A percentile compares a stretch with the other conserved stretches of the same genome.
Conservation (phyloP, 2,797 vertebrate genomes). For the Chiloscyllium punctatum region DNA sequence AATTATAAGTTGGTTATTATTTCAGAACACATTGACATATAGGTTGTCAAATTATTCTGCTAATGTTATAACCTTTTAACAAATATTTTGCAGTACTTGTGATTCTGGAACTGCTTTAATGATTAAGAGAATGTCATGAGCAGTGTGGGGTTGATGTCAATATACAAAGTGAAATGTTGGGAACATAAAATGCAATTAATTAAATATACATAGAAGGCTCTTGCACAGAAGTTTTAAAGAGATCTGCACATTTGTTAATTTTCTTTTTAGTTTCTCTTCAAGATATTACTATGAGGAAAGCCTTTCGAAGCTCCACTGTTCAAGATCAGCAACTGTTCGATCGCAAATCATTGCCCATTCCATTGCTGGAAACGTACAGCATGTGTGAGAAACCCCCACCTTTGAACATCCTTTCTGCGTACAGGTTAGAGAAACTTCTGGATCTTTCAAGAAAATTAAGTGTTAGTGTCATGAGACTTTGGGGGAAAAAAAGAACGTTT, state of each 20-base stretch:
- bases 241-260: background rate
- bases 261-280: constrained; percentile 82
- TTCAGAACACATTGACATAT: background rate
- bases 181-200: background rate
- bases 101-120: background rate
- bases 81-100: background rate
- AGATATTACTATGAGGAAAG: constrained; percentile 98
- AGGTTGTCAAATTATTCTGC: background rate
- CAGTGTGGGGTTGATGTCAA: background rate
- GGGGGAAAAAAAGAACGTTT: background rate
- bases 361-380: constrained; percentile 86
- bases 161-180: too few species aligned
- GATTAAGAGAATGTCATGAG: too few species aligned
- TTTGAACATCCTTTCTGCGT: constrained; percentile 90
- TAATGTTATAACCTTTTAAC: background rate
- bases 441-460: background rate
- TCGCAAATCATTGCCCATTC: constrained; percentile 84
- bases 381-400: constrained; percentile 91
- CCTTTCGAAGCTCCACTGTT: constrained; percentile 89
- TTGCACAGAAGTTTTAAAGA: background rate
- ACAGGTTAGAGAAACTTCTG: constrained; percentile 69
- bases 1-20: background rate
- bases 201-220: background rate
- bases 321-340: constrained; percentile 97
- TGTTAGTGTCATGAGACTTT: background rate